A percentile compares a stretch with the other conserved stretches of the same genome.
Evolutionary conservation across 2,888 invertebrate species (phyloP).

Genomic region (Tetanocera ferruginea): DNA sequence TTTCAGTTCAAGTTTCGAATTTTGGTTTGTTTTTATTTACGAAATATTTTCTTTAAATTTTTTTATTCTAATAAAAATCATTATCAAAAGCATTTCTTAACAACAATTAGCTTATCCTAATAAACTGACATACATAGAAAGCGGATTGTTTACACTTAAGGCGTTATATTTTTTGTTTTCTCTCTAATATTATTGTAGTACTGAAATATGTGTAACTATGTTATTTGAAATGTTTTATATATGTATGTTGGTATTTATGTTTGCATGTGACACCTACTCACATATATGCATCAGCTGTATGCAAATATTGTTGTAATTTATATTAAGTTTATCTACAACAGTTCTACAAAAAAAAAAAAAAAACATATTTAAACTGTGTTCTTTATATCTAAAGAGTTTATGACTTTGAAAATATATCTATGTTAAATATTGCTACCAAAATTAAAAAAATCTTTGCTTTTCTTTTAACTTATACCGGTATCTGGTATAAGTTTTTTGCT

Average conservation of each 20-base stretch:
- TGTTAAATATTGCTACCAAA: too few species aligned
- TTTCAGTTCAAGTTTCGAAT: background rate
- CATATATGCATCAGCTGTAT: background rate
- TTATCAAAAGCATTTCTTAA: conserved; percentile 36
- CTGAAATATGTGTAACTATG: background rate
- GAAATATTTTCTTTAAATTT: conserved; percentile 6
- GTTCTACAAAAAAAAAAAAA: too few species aligned
- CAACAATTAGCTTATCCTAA: conserved; percentile 32
- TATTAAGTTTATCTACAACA: too few species aligned
- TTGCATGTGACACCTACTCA: conserved; percentile 6
- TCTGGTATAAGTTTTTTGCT: too few species aligned
- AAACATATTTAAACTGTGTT: too few species aligned
- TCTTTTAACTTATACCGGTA: too few species aligned
- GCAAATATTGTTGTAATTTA: background rate
- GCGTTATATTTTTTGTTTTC: conserved; percentile 47
- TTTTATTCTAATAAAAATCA: conserved; percentile 33
- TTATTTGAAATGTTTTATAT: background rate
- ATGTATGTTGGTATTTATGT: conserved; percentile 17
- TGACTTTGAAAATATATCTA: too few species aligned
- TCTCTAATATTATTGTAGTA: background rate
- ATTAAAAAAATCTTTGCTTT: too few species aligned
- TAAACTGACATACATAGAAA: conserved; percentile 50
- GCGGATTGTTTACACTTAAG: conserved; percentile 55
- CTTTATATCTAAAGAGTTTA: too few species aligned
- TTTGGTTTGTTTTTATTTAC: background rate